Conservation (phyloP, 2,113 vertebrate genomes). For the Colius striatus region DNA sequence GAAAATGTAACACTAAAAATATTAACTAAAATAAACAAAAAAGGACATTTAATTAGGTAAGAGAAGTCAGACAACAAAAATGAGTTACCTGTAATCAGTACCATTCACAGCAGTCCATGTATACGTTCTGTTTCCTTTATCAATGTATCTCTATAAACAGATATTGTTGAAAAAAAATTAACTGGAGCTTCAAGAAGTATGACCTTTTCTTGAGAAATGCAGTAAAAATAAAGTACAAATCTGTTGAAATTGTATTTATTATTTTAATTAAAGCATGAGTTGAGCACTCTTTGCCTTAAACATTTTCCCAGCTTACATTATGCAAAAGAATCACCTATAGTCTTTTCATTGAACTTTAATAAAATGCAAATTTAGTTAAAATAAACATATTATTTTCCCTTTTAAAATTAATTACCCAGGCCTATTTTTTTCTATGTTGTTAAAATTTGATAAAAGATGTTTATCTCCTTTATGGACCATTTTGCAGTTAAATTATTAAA, state of each 20-base stretch:
- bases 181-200: neutral
- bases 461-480: neutral
- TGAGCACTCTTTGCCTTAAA: neutral
- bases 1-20: neutral
- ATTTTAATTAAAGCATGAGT: neutral
- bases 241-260: neutral
- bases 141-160: constrained; percentile 91
- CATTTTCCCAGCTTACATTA: neutral
- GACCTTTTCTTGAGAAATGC: neutral
- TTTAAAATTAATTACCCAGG: neutral
- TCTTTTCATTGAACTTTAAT: neutral
- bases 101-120: constrained; percentile 96
- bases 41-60: neutral
- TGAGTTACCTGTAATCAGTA: constrained; percentile 94
- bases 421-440: neutral
- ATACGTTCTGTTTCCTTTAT: constrained; percentile 92
- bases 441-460: neutral
- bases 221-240: neutral
- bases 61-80: neutral
- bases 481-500: neutral
- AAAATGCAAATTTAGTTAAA: neutral
- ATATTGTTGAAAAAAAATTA: neutral
- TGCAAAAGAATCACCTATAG: neutral
- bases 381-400: neutral
- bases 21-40: neutral